Conservation (phyloP, 2,113 vertebrate genomes). For the Nannobrachium achirus region DNA sequence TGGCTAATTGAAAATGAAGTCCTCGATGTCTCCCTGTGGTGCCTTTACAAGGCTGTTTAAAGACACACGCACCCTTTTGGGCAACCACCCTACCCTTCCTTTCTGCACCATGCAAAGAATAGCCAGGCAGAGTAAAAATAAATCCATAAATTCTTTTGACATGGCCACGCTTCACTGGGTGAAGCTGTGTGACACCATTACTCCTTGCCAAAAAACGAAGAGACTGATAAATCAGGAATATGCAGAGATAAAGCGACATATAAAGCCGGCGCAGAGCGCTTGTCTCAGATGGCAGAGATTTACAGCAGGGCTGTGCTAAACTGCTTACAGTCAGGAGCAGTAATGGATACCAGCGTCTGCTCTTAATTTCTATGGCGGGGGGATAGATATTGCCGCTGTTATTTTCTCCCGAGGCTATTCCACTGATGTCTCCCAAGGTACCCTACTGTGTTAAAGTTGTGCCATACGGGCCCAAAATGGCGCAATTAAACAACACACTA, state of each 20-base stretch:
- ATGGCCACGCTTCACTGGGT: constrained; percentile 43
- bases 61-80: constrained; percentile 55
- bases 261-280: constrained; percentile 62
- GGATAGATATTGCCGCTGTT: constrained; percentile 71
- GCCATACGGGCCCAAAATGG: constrained; percentile 70
- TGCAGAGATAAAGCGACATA: constrained; percentile 73
- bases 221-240: constrained; percentile 72
- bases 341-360: constrained; percentile 77
- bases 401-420: constrained; percentile 68
- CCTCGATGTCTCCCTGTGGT: constrained; percentile 66
- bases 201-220: constrained; percentile 52
- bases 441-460: constrained; percentile 70
- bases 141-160: constrained; percentile 54
- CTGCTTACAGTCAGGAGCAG: constrained; percentile 74
- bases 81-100: constrained; percentile 47
- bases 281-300: constrained; percentile 72
- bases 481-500: constrained; percentile 67
- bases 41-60: constrained; percentile 69
- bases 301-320: constrained; percentile 71
- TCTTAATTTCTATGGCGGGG: constrained; percentile 69
- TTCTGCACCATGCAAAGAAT: constrained; percentile 49
- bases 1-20: constrained; percentile 81
- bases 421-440: constrained; percentile 70
- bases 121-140: constrained; percentile 36
- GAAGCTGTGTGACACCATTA: constrained; percentile 47